phyloP scores from a whole-genome alignment of 2,797 vertebrate genomes.

The Scolopax rusticola region DNA sequence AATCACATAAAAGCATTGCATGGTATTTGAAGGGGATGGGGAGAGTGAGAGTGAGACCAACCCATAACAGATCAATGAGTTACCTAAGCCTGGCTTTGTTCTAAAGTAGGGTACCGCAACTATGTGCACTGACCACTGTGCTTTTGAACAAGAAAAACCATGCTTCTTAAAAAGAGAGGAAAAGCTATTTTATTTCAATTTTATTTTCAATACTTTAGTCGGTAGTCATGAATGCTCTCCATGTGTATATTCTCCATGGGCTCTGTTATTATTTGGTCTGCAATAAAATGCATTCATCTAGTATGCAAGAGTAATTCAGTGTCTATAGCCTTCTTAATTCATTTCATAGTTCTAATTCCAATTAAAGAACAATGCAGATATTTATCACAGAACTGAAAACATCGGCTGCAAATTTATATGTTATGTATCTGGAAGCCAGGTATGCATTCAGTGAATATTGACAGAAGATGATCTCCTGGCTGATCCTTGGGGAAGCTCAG shows the following conservation, averaged over 20 bases:
- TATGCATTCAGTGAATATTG: background rate
- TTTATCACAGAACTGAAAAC: background rate
- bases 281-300: background rate
- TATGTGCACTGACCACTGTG: background rate
- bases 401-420: background rate
- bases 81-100: background rate
- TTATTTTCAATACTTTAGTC: background rate
- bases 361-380: background rate
- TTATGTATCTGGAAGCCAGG: background rate
- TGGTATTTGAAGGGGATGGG: background rate
- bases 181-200: background rate
- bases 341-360: background rate
- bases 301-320: background rate
- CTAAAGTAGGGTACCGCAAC: background rate
- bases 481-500: background rate
- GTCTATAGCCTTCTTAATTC: background rate
- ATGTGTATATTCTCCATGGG: rapidly evolving
- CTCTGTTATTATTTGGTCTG: background rate
- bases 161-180: background rate
- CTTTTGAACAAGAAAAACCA: background rate
- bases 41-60: background rate
- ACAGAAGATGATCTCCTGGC: background rate
- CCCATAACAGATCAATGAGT: background rate
- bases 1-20: background rate
- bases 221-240: background rate